phyloP scores from a whole-genome alignment of 2,888 invertebrate species.

The Asteroscopus sphinx region DNA sequence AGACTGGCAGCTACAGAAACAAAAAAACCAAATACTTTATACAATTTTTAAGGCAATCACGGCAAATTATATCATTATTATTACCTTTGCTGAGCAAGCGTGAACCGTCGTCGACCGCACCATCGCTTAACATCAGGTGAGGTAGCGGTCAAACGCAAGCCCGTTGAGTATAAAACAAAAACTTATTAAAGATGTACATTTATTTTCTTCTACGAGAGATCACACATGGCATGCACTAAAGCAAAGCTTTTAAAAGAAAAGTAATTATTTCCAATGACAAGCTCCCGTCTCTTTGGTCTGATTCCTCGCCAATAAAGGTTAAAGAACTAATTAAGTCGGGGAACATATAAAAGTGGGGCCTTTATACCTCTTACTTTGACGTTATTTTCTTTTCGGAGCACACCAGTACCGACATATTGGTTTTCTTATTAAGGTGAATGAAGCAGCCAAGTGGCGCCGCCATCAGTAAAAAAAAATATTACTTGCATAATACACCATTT shows the following conservation, averaged over 20 bases:
- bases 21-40: too few species aligned
- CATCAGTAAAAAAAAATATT: too few species aligned
- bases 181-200: background rate
- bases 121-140: too few species aligned
- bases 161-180: too few species aligned
- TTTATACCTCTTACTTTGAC: constrained; percentile 42
- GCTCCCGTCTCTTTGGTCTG: constrained; percentile 12
- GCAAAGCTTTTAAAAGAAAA: constrained; percentile 3
- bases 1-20: too few species aligned
- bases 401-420: constrained; percentile 29
- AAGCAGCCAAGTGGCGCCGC: too few species aligned
- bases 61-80: too few species aligned
- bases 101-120: too few species aligned
- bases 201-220: background rate
- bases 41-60: too few species aligned
- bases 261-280: constrained; percentile 18
- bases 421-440: constrained; percentile 31
- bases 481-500: too few species aligned
- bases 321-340: constrained; percentile 51
- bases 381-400: constrained; percentile 34
- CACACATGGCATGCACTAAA: background rate
- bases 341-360: constrained; percentile 48
- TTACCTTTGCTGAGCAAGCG: too few species aligned
- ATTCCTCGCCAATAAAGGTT: constrained; percentile 30
- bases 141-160: too few species aligned